These are phyloP conservation scores for Orchesella cincta DNA, from an alignment of 1,140 invertebrate species.

Conservation along the genomic window DNA sequence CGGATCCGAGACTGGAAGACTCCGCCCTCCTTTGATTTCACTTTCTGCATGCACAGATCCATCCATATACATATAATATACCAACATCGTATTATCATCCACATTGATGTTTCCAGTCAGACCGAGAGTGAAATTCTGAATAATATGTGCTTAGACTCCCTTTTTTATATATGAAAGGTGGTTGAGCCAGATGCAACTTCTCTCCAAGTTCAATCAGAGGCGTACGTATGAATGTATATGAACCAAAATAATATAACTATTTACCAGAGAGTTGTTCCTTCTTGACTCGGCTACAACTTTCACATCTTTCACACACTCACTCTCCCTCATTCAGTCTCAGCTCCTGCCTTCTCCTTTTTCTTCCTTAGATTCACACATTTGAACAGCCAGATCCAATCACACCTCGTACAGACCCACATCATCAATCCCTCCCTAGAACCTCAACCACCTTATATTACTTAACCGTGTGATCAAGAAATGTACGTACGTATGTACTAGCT, in stretches of 20 bases:
- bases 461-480: too few relatives aligned
- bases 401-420: neutral
- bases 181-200: too few relatives aligned
- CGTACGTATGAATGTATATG: too few relatives aligned
- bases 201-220: too few relatives aligned
- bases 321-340: slow-evolving; percentile 27
- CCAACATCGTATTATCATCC: neutral
- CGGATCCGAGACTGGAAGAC: slow-evolving; percentile 46
- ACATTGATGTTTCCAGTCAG: neutral
- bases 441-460: neutral
- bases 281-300: neutral
- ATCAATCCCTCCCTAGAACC: neutral
- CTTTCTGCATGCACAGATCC: slow-evolving; percentile 19
- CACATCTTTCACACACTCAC: neutral
- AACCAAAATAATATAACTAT: too few relatives aligned
- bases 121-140: neutral
- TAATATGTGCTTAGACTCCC: too few relatives aligned
- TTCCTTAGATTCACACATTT: slow-evolving; percentile 2
- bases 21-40: slow-evolving; percentile 47
- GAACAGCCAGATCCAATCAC: neutral
- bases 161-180: too few relatives aligned
- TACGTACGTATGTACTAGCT: too few relatives aligned
- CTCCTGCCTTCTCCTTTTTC: slow-evolving; percentile 15
- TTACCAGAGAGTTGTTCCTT: neutral
- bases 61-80: neutral